These are phyloP conservation scores for Amiota communis DNA, from an alignment of 2,888 invertebrate species.

Conservation along the genomic window DNA sequence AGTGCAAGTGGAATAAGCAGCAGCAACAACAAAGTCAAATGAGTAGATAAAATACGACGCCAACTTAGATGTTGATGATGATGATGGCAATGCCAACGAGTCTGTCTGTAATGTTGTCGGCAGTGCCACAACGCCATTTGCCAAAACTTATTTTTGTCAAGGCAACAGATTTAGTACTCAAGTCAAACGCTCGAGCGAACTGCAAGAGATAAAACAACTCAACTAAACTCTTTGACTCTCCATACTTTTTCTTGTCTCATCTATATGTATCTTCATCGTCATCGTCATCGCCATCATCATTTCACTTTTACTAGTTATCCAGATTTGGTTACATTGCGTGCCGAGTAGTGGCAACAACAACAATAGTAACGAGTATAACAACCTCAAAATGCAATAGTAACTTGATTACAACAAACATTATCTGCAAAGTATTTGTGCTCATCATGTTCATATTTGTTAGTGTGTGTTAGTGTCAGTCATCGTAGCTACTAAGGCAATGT, in stretches of 20 bases:
- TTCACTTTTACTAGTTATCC: neutral
- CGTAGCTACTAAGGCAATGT: neutral
- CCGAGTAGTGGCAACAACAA: neutral
- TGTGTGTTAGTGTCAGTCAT: too few relatives aligned
- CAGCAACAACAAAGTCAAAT: too few relatives aligned
- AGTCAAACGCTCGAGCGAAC: neutral
- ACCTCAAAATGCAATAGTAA: constrained; percentile 15
- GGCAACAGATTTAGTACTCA: constrained; percentile 25
- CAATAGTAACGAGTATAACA: neutral
- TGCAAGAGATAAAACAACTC: too few relatives aligned
- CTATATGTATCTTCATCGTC: too few relatives aligned
- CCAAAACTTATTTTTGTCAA: constrained; percentile 28
- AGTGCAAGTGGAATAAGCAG: too few relatives aligned
- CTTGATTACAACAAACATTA: constrained; percentile 12
- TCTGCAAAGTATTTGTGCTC: neutral
- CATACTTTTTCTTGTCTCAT: too few relatives aligned
- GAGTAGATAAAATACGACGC: neutral
- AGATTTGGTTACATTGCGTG: constrained; percentile 17
- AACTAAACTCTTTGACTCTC: too few relatives aligned
- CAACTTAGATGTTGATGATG: neutral
- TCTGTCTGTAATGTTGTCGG: constrained; percentile 9
- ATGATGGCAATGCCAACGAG: neutral
- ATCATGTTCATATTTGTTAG: too few relatives aligned
- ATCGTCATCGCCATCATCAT: too few relatives aligned
- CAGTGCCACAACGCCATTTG: constrained; percentile 7